A percentile compares a stretch with the other conserved stretches of the same genome.
Evolutionary conservation across 2,113 vertebrate genomes (phyloP).

Genomic region (Scytalopus superciliaris): DNA sequence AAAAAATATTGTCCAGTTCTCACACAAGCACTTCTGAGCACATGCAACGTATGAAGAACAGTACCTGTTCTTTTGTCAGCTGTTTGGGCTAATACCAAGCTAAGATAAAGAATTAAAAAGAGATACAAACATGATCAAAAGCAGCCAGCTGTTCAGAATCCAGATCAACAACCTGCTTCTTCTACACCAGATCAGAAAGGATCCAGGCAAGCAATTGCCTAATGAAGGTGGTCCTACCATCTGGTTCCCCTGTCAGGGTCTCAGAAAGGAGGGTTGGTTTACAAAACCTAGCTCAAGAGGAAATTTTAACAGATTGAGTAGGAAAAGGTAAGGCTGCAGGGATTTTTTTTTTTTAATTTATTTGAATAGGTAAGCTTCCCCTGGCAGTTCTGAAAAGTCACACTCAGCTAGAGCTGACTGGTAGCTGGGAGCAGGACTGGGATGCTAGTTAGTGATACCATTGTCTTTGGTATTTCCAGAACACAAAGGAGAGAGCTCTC

Average conservation of each 20-base stretch:
- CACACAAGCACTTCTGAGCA: neutral
- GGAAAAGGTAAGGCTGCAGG: neutral
- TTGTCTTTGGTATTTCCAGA: neutral
- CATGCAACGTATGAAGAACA: neutral
- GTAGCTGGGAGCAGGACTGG: neutral
- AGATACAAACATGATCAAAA: neutral
- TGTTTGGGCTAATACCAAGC: neutral
- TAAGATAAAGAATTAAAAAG: neutral
- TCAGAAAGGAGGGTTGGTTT: neutral
- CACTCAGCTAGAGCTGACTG: neutral
- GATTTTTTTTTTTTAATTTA: neutral
- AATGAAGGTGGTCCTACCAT: neutral
- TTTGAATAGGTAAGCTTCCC: neutral
- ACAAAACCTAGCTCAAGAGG: neutral
- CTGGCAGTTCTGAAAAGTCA: neutral
- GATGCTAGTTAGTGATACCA: neutral
- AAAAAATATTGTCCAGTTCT: neutral
- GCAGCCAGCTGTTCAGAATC: neutral
- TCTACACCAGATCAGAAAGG: neutral
- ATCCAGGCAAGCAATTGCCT: neutral
- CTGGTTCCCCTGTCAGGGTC: neutral
- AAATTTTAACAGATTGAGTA: neutral
- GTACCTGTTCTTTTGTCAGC: neutral
- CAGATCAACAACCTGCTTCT: neutral
- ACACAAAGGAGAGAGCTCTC: neutral